phyloP scores from a whole-genome alignment of 2,888 invertebrate species.

The Euplagia quadripunctaria region DNA sequence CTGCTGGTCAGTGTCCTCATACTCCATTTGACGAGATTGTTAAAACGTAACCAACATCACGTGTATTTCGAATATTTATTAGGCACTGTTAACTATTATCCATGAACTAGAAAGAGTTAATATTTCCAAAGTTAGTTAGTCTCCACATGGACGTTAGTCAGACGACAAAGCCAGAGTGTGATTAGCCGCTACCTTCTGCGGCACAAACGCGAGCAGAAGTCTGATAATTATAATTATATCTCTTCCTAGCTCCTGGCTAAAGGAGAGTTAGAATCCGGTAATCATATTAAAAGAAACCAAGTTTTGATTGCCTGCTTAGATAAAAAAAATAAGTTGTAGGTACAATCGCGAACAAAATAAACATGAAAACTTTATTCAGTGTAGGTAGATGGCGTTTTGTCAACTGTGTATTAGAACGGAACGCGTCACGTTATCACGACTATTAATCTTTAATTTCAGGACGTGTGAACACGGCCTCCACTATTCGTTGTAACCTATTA shows the following conservation, averaged over 20 bases:
- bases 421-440: constrained; percentile 56
- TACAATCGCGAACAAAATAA: constrained; percentile 40
- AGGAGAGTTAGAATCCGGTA: background rate
- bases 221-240: no score
- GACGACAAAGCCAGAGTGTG: no score
- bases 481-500: constrained; percentile 53
- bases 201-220: background rate
- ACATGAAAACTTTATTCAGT: constrained; percentile 44
- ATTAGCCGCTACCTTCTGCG: background rate
- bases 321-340: constrained; percentile 46
- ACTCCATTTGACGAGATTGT: no score
- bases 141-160: no score
- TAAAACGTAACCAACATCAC: background rate
- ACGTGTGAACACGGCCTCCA: constrained; percentile 68
- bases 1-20: background rate
- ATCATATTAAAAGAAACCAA: constrained; percentile 5
- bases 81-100: background rate
- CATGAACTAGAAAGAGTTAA: background rate
- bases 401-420: constrained; percentile 52
- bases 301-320: constrained; percentile 26
- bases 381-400: constrained; percentile 52
- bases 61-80: no score
- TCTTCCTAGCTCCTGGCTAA: background rate
- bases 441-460: constrained; percentile 65
- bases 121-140: no score